Evolutionary conservation across 1,140 invertebrate genomes (phyloP).

Genomic region (Drosophila albomicans): DNA sequence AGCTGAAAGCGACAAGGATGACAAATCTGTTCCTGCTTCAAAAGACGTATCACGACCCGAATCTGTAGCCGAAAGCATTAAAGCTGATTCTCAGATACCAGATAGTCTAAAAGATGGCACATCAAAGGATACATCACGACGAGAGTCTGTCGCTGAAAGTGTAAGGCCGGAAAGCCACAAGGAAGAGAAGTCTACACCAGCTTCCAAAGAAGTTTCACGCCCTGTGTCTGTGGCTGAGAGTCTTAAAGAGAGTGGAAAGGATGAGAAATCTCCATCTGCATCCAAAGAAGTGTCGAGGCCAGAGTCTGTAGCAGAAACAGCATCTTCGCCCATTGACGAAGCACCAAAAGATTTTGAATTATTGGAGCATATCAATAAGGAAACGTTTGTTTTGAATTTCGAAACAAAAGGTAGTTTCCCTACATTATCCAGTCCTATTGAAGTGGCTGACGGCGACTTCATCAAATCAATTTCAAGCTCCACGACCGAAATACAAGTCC

Average conservation of each 20-base stretch:
- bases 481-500: not conserved
- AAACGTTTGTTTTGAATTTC: slow-evolving; percentile 32
- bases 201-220: slow-evolving; percentile 37
- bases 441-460: slow-evolving; percentile 72
- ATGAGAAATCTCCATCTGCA: slow-evolving; percentile 46
- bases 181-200: slow-evolving; percentile 22
- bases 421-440: slow-evolving; percentile 72
- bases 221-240: slow-evolving; percentile 33
- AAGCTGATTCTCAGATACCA: slow-evolving; percentile 1
- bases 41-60: slow-evolving; percentile 38
- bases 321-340: slow-evolving; percentile 65
- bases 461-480: not conserved
- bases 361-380: slow-evolving; percentile 30
- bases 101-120: slow-evolving; percentile 30
- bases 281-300: slow-evolving; percentile 61
- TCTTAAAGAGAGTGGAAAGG: slow-evolving; percentile 9
- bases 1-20: slow-evolving; percentile 33
- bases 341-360: slow-evolving; percentile 47
- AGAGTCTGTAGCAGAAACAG: slow-evolving; percentile 54
- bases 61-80: slow-evolving; percentile 31
- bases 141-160: slow-evolving; percentile 29
- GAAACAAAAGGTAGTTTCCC: slow-evolving; percentile 43
- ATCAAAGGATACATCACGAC: slow-evolving; percentile 23
- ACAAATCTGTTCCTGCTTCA: slow-evolving; percentile 29
- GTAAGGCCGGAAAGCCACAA: slow-evolving; percentile 9